phyloP scores from a whole-genome alignment of 2,113 vertebrate genomes.

The Phyllopteryx taeniolatus region DNA sequence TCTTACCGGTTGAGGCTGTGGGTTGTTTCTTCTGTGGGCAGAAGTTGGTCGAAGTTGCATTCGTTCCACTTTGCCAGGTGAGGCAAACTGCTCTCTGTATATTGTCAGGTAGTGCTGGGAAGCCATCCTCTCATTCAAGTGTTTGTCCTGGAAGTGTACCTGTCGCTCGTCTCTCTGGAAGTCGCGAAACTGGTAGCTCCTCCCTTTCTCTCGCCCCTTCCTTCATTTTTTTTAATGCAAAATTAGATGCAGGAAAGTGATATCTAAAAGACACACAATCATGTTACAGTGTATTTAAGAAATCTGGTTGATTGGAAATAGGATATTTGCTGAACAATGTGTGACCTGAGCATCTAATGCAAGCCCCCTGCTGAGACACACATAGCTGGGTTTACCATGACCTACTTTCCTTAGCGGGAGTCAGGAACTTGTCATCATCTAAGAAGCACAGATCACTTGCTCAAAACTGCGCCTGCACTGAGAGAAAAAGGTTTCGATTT shows the following conservation, averaged over 20 bases:
- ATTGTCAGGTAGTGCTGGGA: slow-evolving; percentile 62
- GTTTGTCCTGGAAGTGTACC: slow-evolving; percentile 4
- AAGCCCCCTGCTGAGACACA: too few species aligned
- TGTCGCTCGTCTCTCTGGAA: slow-evolving; percentile 17
- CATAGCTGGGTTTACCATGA: too few species aligned
- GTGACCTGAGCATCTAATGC: too few species aligned
- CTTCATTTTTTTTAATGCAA: not conserved
- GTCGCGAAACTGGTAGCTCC: slow-evolving; percentile 34
- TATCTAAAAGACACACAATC: too few species aligned
- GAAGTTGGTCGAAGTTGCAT: slow-evolving; percentile 65
- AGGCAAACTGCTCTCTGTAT: slow-evolving; percentile 69
- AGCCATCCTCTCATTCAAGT: slow-evolving; percentile 37
- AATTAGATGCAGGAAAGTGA: not conserved
- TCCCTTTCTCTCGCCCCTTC: slow-evolving; percentile 29
- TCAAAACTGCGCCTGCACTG: too few species aligned
- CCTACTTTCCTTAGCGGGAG: too few species aligned
- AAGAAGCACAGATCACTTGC: too few species aligned
- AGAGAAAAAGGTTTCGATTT: too few species aligned
- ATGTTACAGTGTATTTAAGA: too few species aligned
- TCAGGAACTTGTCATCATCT: too few species aligned
- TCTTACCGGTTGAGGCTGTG: slow-evolving; percentile 73
- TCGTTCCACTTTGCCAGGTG: slow-evolving; percentile 38
- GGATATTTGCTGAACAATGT: too few species aligned
- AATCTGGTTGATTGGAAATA: too few species aligned
- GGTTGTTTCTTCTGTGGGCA: slow-evolving; percentile 72